phyloP scores from a whole-genome alignment of 2,113 vertebrate species.

The Gobio gobio region DNA sequence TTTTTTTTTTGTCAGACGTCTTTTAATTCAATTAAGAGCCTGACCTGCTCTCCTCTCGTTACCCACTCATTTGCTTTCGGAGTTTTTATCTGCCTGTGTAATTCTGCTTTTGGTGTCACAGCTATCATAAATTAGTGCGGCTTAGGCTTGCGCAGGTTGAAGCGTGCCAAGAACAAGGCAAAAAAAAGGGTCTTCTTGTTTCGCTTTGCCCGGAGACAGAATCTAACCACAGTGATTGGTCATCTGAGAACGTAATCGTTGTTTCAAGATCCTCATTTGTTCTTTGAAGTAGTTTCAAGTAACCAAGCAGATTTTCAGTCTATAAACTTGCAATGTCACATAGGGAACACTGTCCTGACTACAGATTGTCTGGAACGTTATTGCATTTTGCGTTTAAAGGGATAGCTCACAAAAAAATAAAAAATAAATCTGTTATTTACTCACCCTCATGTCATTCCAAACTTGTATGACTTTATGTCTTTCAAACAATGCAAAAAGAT shows the following conservation, averaged over 20 bases:
- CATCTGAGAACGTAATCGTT: slow-evolving; percentile 64
- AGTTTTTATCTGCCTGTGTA: slow-evolving; percentile 80
- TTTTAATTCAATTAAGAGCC: slow-evolving; percentile 99
- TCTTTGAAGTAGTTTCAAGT: slow-evolving; percentile 51
- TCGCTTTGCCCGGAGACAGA: slow-evolving; percentile 78
- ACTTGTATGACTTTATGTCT: not conserved
- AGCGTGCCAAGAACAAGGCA: slow-evolving; percentile 67
- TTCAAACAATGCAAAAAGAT: not conserved
- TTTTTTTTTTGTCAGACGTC: slow-evolving; percentile 76
- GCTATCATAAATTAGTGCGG: slow-evolving; percentile 77
- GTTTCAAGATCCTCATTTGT: slow-evolving; percentile 48
- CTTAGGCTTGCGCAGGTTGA: slow-evolving; percentile 69
- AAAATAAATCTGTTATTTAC: not conserved
- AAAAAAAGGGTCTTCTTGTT: slow-evolving; percentile 65
- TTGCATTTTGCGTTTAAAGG: slow-evolving; percentile 7
- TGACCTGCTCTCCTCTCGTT: slow-evolving; percentile 88
- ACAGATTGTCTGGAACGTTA: slow-evolving; percentile 8
- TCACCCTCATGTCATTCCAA: not conserved
- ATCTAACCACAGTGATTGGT: slow-evolving; percentile 51
- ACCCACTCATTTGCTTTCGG: slow-evolving; percentile 88
- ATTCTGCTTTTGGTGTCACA: slow-evolving; percentile 80
- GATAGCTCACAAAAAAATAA: not conserved
- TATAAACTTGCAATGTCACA: slow-evolving; percentile 46
- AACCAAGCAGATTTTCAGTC: slow-evolving; percentile 52
- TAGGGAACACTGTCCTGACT: slow-evolving; percentile 32